A percentile compares a stretch with the other conserved stretches of the same genome.
phyloP scores from a whole-genome alignment of 1,140 invertebrate species.

The Acyrthosiphon pisum region DNA sequence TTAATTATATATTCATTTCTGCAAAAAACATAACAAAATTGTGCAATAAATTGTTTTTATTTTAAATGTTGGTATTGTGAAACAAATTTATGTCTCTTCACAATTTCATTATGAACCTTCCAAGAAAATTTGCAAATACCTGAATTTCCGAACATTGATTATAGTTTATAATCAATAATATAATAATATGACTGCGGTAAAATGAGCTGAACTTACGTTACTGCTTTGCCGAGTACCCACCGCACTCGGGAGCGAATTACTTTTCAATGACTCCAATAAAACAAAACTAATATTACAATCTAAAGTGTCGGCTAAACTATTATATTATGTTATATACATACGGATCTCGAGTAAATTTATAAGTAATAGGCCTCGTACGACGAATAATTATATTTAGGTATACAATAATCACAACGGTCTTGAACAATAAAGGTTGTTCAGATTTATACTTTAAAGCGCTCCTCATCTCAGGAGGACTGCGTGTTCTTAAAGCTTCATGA shows the following conservation, averaged over 20 bases:
- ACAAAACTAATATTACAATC: constrained; percentile 21
- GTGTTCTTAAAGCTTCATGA: background rate
- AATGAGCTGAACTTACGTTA: background rate
- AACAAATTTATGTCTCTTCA: no score
- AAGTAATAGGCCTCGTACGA: background rate
- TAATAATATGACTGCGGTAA: background rate
- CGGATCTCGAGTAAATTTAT: background rate
- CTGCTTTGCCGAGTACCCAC: background rate
- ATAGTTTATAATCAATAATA: background rate
- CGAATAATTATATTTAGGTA: background rate
- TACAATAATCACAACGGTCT: background rate
- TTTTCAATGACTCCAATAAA: constrained; percentile 26
- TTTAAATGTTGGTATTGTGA: no score
- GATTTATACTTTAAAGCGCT: background rate
- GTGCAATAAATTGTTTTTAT: no score
- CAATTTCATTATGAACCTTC: no score
- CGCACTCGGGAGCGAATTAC: background rate
- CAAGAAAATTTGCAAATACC: background rate
- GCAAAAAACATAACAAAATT: no score
- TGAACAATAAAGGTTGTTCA: background rate
- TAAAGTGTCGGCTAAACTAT: constrained; percentile 30
- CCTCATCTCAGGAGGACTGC: background rate
- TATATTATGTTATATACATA: background rate
- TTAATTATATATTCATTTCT: no score
- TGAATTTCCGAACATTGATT: background rate